Conservation (phyloP, 2,797 vertebrate genomes). For the Smutsia gigantea region DNA sequence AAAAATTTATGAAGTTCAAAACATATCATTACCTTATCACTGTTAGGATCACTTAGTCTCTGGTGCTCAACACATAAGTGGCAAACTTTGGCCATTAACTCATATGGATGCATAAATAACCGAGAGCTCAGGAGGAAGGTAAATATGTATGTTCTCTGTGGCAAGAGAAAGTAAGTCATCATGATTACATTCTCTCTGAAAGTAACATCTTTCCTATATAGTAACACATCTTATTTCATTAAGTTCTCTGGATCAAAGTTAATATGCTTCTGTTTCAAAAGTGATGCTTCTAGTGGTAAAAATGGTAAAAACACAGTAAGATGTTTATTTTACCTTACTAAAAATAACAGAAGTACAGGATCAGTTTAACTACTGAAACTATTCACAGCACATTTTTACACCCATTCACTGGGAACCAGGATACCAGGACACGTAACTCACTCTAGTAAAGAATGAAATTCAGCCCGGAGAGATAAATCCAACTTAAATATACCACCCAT, state of each 20-base stretch:
- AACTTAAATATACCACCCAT: neutral
- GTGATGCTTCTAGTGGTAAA: neutral
- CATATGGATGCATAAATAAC: constrained; percentile 93
- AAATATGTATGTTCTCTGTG: constrained; percentile 96
- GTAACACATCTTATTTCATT: neutral
- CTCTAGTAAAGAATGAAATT: neutral
- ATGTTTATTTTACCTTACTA: neutral
- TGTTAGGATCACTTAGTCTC: constrained; percentile 89
- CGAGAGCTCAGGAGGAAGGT: constrained; percentile 97
- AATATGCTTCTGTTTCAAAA: neutral
- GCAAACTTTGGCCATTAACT: constrained; percentile 95
- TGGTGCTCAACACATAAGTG: constrained; percentile 93
- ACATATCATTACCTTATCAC: constrained; percentile 90
- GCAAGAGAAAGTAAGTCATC: constrained; percentile 32
- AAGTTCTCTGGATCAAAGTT: neutral
- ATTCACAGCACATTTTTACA: constrained; percentile 51
- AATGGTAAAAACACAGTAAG: neutral
- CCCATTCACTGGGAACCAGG: neutral
- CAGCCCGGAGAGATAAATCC: neutral
- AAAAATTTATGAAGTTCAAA: neutral
- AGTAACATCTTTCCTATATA: neutral
- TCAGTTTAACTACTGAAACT: constrained; percentile 35
- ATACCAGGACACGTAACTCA: neutral
- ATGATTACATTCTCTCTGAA: neutral
- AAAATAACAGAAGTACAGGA: constrained; percentile 16